Conservation (phyloP, 2,797 vertebrate species). For the Otolemur crassicaudatus region DNA sequence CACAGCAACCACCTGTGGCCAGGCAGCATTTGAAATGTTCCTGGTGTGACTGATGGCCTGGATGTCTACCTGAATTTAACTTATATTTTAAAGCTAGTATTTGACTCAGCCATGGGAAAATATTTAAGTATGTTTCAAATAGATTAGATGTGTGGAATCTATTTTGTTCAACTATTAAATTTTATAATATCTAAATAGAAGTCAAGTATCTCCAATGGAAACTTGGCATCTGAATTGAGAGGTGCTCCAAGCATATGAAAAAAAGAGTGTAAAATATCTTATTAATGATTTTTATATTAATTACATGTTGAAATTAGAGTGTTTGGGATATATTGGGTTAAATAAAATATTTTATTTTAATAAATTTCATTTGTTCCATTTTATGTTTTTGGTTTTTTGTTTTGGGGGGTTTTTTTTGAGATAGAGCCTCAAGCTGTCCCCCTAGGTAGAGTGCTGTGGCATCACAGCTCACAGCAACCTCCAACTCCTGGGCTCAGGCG, state of each 20-base stretch:
- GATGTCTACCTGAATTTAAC: neutral
- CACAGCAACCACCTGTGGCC: neutral
- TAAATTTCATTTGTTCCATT: neutral
- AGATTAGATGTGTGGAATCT: neutral
- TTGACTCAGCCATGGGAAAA: neutral
- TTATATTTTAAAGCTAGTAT: slow-evolving; percentile 16
- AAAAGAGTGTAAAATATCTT: neutral
- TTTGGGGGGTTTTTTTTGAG: too few relatives aligned
- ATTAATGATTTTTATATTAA: neutral
- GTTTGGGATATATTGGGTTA: neutral
- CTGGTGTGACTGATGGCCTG: neutral
- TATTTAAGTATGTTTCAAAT: slow-evolving; percentile 1
- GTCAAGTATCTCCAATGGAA: neutral
- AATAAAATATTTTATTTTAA: neutral
- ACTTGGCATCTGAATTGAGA: slow-evolving; percentile 2
- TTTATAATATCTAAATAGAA: slow-evolving; percentile 12
- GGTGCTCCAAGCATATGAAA: neutral
- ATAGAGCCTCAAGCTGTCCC: too few relatives aligned
- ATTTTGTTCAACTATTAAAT: neutral
- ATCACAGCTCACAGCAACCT: too few relatives aligned
- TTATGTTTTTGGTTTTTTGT: neutral
- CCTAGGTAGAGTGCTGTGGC: too few relatives aligned
- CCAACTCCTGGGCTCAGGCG: too few relatives aligned
- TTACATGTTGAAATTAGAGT: slow-evolving; percentile 13
- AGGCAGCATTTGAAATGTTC: neutral